Evolutionary conservation across 1,140 invertebrate genomes (phyloP).

Genomic region (Dufourea novaeangliae): DNA sequence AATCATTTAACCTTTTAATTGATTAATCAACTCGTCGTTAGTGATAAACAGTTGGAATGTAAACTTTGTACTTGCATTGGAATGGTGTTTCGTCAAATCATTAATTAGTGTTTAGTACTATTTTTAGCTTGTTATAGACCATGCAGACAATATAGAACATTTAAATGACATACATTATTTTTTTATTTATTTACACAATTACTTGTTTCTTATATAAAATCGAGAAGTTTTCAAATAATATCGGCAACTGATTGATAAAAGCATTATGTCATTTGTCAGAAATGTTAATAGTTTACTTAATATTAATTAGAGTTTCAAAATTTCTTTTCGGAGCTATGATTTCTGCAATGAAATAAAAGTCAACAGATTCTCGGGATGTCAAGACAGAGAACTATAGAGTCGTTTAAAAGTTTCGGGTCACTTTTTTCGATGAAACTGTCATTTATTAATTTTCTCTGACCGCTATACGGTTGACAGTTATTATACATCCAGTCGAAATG

Average conservation of each 20-base stretch:
- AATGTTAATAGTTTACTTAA: no score
- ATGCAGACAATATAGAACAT: no score
- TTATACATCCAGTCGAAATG: no score
- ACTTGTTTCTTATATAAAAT: no score
- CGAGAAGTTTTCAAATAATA: no score
- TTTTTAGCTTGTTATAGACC: no score
- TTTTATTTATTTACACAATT: no score
- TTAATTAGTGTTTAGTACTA: not conserved
- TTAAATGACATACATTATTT: not conserved
- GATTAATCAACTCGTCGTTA: slow-evolving; percentile 28
- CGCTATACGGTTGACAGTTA: no score
- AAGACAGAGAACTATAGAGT: not conserved
- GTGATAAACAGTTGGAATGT: slow-evolving; percentile 2
- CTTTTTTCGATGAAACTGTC: no score
- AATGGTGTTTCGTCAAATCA: not conserved
- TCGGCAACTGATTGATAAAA: no score
- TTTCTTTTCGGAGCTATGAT: not conserved
- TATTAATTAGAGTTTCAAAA: not conserved
- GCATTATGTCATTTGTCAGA: no score
- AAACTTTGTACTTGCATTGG: not conserved
- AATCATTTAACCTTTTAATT: slow-evolving; percentile 46
- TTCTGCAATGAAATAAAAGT: not conserved
- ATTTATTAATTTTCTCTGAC: no score
- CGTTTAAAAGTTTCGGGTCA: not conserved
- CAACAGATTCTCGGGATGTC: not conserved